Evolutionary conservation across 2,888 invertebrate species (phyloP).

Genomic region (Microctonus brassicae): DNA sequence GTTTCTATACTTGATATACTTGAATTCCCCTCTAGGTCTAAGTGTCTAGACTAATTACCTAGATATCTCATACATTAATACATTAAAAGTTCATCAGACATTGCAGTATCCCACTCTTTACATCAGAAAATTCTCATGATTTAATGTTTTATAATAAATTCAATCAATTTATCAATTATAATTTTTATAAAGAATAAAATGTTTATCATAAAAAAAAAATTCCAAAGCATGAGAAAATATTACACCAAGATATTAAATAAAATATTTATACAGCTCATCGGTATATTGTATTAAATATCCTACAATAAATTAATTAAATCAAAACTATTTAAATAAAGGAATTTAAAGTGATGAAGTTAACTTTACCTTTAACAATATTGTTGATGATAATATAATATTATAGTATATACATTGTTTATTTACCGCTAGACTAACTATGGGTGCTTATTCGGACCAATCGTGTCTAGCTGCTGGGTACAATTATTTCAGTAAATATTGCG

Average conservation of each 20-base stretch:
- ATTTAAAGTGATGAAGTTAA: neutral
- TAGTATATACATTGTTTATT: neutral
- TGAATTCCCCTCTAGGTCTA: conserved; percentile 27
- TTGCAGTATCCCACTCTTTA: too few relatives aligned
- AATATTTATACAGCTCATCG: too few relatives aligned
- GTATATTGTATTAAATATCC: conserved; percentile 10
- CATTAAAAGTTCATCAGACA: too few relatives aligned
- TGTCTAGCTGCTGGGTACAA: conserved; percentile 41
- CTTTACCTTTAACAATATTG: neutral
- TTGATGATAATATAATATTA: neutral
- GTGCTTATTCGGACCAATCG: conserved; percentile 23
- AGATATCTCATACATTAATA: conserved; percentile 48
- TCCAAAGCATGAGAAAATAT: too few relatives aligned
- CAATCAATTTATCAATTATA: conserved; percentile 35
- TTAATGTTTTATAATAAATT: conserved; percentile 46
- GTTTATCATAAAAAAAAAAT: too few relatives aligned
- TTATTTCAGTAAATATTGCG: conserved; percentile 43
- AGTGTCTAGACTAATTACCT: conserved; percentile 59
- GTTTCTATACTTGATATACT: conserved; percentile 31
- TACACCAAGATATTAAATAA: too few relatives aligned
- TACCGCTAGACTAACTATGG: conserved; percentile 32
- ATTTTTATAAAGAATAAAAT: neutral
- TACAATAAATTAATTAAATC: conserved; percentile 1
- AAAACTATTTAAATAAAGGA: neutral
- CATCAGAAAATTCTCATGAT: conserved; percentile 38